Base-by-base conservation (phyloP, 2,888 invertebrate genomes). In the Euplagia quadripunctaria region DNA sequence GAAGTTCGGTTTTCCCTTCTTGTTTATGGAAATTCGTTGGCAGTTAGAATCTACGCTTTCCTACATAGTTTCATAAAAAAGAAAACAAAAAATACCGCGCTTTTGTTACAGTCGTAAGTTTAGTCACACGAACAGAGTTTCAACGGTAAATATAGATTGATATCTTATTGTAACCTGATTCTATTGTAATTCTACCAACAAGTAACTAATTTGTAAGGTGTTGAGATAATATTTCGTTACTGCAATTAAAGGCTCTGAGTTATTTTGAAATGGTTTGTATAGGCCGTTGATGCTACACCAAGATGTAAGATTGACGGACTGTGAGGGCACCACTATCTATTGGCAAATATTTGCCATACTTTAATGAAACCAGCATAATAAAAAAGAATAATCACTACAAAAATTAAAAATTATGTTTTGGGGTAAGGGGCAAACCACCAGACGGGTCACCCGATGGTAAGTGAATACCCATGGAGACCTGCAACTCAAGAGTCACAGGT, bases 181-280 rank as follows among this genome's bases (percentile, higher is more conserved):
- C 66, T 66, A 66, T 66, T 66, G 49, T 66, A 51, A 16, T 66
- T 16, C 31, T 66, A 66, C 7, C 17, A 66, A 41, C 66, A 66
- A 66, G 51, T 41, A 17, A 66, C 31, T 51, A 31, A 31, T 66
- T 51, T 51, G 31, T 66, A 51, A 66, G 16, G 51, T 51, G 66
- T 51, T 66, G 66, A 66, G 66, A 66, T 51, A 66, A 66, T 41
- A 41, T 66, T 66, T 66, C 51, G 51, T 51, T 43, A 66, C 20
- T 9, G 4, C n/a, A 42, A 31, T 66, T 66, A 51, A 41, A 51
- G 51, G 17, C 14, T 20, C 11, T 31, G 17, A 51, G 51, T 16
- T 11, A 41, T 66, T 31, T 66, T 6, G 66, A 51, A 66, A 66
- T 49, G 16, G 46, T 58, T 58, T 65, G 14, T 66, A 49, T 1